These are phyloP conservation scores for Drosophila differens DNA, from an alignment of 2,888 invertebrate species.

Conservation along the genomic window DNA sequence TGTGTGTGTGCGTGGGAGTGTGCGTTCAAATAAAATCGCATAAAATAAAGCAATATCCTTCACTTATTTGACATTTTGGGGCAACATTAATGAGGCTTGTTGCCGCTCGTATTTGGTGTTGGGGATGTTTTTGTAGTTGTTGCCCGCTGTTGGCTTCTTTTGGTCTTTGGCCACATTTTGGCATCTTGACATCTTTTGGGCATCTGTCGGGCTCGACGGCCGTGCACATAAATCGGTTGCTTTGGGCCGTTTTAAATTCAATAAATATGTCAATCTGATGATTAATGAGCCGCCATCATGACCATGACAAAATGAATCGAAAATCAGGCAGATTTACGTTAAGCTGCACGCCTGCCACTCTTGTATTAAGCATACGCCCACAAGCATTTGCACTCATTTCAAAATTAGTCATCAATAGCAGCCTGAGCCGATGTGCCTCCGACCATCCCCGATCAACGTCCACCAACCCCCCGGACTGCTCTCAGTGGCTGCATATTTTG, in stretches of 20 bases:
- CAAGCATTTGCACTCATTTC: slow-evolving; percentile 14
- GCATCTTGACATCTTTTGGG: slow-evolving; percentile 30
- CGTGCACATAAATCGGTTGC: slow-evolving; percentile 3
- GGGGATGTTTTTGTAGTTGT: slow-evolving; percentile 12
- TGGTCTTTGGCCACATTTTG: slow-evolving; percentile 16
- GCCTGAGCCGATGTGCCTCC: background rate
- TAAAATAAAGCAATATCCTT: slow-evolving; percentile 79
- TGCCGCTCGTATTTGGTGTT: slow-evolving; percentile 16
- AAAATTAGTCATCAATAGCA: slow-evolving; percentile 49
- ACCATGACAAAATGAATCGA: slow-evolving; percentile 33
- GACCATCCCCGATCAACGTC: background rate
- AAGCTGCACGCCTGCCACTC: slow-evolving; percentile 15
- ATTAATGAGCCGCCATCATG: slow-evolving; percentile 44
- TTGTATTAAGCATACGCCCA: slow-evolving; percentile 22
- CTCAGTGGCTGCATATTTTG: slow-evolving; percentile 54
- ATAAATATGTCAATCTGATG: slow-evolving; percentile 61
- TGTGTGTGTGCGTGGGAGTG: slow-evolving; percentile 12
- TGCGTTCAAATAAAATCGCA: slow-evolving; percentile 67
- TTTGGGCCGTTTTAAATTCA: slow-evolving; percentile 52
- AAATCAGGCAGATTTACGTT: slow-evolving; percentile 31
- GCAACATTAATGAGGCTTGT: slow-evolving; percentile 66
- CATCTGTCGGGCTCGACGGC: slow-evolving; percentile 16
- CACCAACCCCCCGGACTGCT: background rate
- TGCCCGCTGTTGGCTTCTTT: slow-evolving; percentile 32
- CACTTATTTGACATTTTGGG: slow-evolving; percentile 77